Conservation (phyloP, 2,797 vertebrate species). For the Hoplostethus mediterraneus region DNA sequence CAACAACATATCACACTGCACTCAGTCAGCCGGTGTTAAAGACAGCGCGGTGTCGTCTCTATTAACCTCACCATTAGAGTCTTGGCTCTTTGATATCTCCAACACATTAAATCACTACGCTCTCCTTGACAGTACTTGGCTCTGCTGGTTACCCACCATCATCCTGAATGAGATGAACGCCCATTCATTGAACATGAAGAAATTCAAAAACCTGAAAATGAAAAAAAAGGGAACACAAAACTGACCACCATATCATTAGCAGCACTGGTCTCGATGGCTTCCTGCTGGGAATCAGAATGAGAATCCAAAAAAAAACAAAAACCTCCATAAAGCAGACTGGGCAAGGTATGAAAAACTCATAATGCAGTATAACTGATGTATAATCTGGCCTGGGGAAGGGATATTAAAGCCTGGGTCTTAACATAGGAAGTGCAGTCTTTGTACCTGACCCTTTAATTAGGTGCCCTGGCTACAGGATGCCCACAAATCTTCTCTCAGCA, state of each 20-base stretch:
- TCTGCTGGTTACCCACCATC: background rate
- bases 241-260: background rate
- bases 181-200: background rate
- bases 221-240: constrained; percentile 2
- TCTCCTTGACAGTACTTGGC: constrained; percentile 1
- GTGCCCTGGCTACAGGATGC: constrained; percentile 52
- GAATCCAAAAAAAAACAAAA: constrained; percentile 12
- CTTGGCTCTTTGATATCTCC: background rate
- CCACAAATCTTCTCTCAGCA: constrained; percentile 52
- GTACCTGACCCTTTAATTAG: constrained; percentile 71
- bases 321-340: background rate
- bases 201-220: constrained; percentile 4
- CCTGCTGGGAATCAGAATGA: constrained; percentile 4
- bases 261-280: constrained; percentile 12
- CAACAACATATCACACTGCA: too few relatives aligned
- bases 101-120: background rate
- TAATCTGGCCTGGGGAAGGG: constrained; percentile 35
- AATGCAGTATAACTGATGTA: constrained; percentile 42
- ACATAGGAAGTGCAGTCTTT: constrained; percentile 37
- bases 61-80: background rate
- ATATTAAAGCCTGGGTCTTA: constrained; percentile 51
- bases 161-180: background rate
- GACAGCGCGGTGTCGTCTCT: background rate
- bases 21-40: background rate
- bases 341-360: constrained; percentile 31